Conservation (phyloP, 1,140 invertebrate species). For the Diachasma alloeum region DNA sequence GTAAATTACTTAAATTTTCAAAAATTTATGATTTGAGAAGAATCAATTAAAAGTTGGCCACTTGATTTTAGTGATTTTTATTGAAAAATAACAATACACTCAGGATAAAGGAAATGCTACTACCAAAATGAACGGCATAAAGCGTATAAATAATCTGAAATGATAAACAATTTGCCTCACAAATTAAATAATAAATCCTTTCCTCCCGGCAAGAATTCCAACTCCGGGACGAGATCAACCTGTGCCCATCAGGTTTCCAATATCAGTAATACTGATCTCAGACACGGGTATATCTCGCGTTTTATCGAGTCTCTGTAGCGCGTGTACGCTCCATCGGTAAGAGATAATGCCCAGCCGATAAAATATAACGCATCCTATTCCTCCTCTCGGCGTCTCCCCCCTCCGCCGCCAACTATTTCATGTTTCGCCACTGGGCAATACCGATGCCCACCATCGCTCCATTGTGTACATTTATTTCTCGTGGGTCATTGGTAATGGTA, state of each 20-base stretch:
- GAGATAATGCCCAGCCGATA: not conserved
- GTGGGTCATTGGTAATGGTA: not conserved
- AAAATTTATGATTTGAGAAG: too few species aligned
- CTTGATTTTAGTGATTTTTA: too few species aligned
- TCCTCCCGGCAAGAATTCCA: not conserved
- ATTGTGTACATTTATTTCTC: constrained; percentile 6
- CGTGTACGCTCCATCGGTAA: constrained; percentile 7
- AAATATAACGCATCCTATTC: constrained; percentile 8
- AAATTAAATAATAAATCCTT: not conserved
- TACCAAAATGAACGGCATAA: too few species aligned
- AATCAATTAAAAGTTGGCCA: too few species aligned
- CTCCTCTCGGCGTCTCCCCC: not conserved
- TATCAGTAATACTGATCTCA: constrained; percentile 10
- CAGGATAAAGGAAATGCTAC: too few species aligned
- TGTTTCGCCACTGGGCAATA: constrained; percentile 9
- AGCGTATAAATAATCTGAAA: not conserved
- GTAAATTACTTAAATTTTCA: too few species aligned
- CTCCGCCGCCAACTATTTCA: not conserved
- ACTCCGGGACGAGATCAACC: not conserved
- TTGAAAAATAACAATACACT: too few species aligned
- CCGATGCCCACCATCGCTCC: not conserved
- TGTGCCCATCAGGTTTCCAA: constrained; percentile 1
- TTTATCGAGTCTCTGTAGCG: not conserved
- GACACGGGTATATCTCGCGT: not conserved
- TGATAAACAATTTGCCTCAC: not conserved